Percentiles rank a stretch among this genome's conserved stretches.
These are phyloP conservation scores for Acanthurus leucopareius DNA, from an alignment of 2,797 vertebrate species.

Conservation along the genomic window DNA sequence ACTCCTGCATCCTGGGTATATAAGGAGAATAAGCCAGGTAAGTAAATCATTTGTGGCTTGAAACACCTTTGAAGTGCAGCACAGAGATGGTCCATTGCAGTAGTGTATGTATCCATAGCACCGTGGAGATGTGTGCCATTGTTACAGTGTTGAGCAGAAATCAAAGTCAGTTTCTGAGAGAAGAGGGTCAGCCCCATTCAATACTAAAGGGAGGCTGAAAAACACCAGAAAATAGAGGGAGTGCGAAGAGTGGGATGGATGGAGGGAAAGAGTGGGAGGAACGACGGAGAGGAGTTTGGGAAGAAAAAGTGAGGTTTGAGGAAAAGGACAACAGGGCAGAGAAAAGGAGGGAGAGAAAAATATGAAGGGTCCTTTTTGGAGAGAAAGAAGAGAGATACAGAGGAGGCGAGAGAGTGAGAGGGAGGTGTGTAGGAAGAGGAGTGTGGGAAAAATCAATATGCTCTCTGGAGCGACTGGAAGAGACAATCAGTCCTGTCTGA, in stretches of 20 bases:
- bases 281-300: conserved; percentile 16
- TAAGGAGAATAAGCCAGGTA: not conserved
- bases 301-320: conserved; percentile 42
- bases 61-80: not conserved
- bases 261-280: conserved; percentile 25
- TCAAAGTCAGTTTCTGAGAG: conserved; percentile 40
- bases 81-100: not conserved
- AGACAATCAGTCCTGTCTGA: conserved; percentile 84
- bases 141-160: conserved; percentile 20
- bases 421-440: conserved; percentile 78
- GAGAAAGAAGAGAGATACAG: conserved; percentile 41
- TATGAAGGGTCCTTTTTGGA: conserved; percentile 67
- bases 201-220: conserved; percentile 1
- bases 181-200: conserved; percentile 27
- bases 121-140: conserved; percentile 13
- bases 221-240: conserved; percentile 23
- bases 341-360: conserved; percentile 62
- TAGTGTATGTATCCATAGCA: not conserved
- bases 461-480: conserved; percentile 80
- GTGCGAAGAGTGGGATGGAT: not conserved
- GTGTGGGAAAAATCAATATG: conserved; percentile 87
- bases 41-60: conserved; percentile 40
- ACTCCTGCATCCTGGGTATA: conserved; percentile 21
- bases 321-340: conserved; percentile 34
- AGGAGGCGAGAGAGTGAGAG: conserved; percentile 61